A percentile compares a stretch with the other conserved stretches of the same genome.
Conservation (phyloP, 2,888 invertebrate species). For the Andricus quercusramuli region DNA sequence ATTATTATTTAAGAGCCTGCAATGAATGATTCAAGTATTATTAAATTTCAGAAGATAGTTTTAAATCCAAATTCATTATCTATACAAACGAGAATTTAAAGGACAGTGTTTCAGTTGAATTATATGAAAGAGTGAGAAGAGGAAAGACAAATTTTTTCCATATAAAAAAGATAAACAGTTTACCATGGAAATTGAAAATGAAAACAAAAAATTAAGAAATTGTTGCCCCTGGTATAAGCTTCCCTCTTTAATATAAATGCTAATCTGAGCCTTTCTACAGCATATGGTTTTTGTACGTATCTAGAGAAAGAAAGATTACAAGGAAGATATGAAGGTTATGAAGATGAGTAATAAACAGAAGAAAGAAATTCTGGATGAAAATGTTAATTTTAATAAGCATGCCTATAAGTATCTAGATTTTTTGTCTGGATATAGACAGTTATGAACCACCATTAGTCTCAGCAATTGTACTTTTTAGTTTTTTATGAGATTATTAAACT, state of each 20-base stretch:
- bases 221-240: neutral
- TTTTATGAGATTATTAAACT: conserved; percentile 28
- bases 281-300: neutral
- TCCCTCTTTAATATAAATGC: conserved; percentile 31
- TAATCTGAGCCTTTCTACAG: conserved; percentile 3
- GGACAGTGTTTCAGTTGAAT: too few species aligned
- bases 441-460: neutral
- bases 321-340: neutral
- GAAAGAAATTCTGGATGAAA: neutral
- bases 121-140: too few species aligned
- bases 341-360: neutral
- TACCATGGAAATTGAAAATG: neutral
- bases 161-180: too few species aligned
- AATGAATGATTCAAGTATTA: too few species aligned
- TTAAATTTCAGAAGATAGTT: too few species aligned
- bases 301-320: neutral
- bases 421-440: neutral
- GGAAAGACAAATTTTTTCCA: too few species aligned
- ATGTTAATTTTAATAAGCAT: neutral
- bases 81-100: too few species aligned
- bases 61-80: too few species aligned
- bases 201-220: conserved; percentile 8
- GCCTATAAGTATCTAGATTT: too few species aligned
- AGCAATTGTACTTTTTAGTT: neutral
- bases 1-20: too few species aligned